Conservation (phyloP, 2,888 invertebrate genomes). For the Gasteruption jaculator region DNA sequence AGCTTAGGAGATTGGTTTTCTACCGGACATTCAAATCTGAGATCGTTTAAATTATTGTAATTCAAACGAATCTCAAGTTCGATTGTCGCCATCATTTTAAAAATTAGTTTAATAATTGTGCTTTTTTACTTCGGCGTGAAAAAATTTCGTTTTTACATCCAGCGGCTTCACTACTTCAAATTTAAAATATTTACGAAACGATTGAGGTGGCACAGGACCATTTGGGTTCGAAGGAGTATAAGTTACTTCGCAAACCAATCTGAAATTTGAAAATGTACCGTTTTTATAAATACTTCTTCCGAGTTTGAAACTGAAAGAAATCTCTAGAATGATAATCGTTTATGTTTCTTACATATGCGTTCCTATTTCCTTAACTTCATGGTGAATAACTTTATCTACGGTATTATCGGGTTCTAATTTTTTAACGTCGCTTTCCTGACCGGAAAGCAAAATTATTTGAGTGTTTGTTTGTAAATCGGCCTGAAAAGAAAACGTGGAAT, state of each 20-base stretch:
- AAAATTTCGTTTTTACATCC: slow-evolving; percentile 98
- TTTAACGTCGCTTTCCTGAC: slow-evolving; percentile 58
- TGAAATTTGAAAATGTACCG: slow-evolving; percentile 41
- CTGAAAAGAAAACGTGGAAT: slow-evolving; percentile 56
- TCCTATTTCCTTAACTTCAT: slow-evolving; percentile 99
- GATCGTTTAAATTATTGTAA: slow-evolving; percentile 10
- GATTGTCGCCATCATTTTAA: too few species aligned
- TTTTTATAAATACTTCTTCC: slow-evolving; percentile 1
- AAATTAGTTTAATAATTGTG: too few species aligned
- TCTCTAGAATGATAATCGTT: slow-evolving; percentile 7
- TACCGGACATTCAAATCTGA: neutral
- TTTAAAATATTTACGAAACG: slow-evolving; percentile 96
- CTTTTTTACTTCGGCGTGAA: slow-evolving; percentile 82
- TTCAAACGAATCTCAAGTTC: too few species aligned
- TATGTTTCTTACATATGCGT: slow-evolving; percentile 80
- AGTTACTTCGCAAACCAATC: slow-evolving; percentile 92
- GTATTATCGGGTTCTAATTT: slow-evolving; percentile 73
- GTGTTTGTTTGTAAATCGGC: slow-evolving; percentile 92
- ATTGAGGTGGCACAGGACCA: slow-evolving; percentile 61
- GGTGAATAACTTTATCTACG: slow-evolving; percentile 92
- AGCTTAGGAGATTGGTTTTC: slow-evolving; percentile 4
- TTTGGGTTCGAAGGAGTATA: slow-evolving; percentile 67
- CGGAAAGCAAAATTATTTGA: slow-evolving; percentile 78
- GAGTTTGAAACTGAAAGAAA: slow-evolving; percentile 6
- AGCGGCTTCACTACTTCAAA: slow-evolving; percentile 96